Conservation (phyloP, 1,140 invertebrate species). For the Drosophila parabipectinata region DNA sequence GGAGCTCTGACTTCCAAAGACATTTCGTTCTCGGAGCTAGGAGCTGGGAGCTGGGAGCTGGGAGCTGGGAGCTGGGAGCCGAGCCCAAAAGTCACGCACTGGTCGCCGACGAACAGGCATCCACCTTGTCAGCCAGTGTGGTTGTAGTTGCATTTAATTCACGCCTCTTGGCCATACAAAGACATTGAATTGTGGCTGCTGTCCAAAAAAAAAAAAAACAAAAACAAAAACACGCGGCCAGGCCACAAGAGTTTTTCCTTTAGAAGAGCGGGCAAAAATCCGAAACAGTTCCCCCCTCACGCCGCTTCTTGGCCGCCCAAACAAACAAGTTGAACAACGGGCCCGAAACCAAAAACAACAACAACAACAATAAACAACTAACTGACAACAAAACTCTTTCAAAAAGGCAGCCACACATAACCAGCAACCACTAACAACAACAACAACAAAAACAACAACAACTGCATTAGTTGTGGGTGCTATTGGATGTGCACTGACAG, state of each 20-base stretch:
- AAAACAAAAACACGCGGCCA: slow-evolving; percentile 4
- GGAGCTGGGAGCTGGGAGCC: slow-evolving; percentile 10
- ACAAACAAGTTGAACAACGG: slow-evolving; percentile 32
- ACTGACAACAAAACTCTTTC: slow-evolving; percentile 40
- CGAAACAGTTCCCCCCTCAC: slow-evolving; percentile 27
- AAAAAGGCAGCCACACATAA: slow-evolving; percentile 48
- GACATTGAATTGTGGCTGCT: slow-evolving; percentile 68
- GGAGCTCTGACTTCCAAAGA: neutral
- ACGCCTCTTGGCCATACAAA: slow-evolving; percentile 69
- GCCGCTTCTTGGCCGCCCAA: neutral
- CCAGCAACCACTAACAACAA: slow-evolving; percentile 12
- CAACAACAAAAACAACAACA: slow-evolving; percentile 13
- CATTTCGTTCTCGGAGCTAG: neutral
- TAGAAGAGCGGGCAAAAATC: slow-evolving; percentile 34
- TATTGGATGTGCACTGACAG: neutral
- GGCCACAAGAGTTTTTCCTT: slow-evolving; percentile 46
- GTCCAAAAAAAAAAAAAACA: slow-evolving; percentile 22
- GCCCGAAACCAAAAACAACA: neutral
- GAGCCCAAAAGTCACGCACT: slow-evolving; percentile 78
- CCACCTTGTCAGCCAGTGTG: slow-evolving; percentile 15
- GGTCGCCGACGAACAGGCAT: slow-evolving; percentile 60
- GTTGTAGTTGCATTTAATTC: slow-evolving; percentile 62
- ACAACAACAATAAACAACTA: slow-evolving; percentile 39
- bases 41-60: no score
- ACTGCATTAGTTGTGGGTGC: slow-evolving; percentile 2